Percentiles rank a stretch among this genome's conserved stretches.
Conservation (phyloP, 2,113 vertebrate genomes). For the Petrocephalus microphthalmus region DNA sequence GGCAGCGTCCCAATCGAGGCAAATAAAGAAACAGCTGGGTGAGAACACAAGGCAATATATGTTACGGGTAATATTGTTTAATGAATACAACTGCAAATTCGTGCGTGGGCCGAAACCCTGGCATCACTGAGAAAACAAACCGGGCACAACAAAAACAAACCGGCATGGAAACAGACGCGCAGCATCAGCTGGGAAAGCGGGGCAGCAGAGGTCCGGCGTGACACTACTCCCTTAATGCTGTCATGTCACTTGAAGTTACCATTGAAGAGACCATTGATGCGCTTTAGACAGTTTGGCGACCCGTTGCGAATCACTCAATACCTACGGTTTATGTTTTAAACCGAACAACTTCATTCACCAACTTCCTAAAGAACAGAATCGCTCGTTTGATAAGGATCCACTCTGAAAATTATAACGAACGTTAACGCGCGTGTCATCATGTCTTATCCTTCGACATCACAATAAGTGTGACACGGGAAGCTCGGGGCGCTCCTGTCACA, state of each 20-base stretch:
- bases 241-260: neutral
- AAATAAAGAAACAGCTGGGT: neutral
- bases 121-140: neutral
- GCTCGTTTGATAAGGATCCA: neutral
- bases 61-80: neutral
- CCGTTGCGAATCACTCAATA: neutral
- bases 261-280: neutral
- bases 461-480: neutral
- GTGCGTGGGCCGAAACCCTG: neutral
- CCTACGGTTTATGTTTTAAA: neutral
- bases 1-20: neutral
- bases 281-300: neutral
- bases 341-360: neutral
- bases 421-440: neutral
- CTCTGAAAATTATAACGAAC: neutral
- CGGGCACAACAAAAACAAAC: neutral
- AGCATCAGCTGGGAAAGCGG: neutral
- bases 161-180: neutral
- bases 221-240: neutral
- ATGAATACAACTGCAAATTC: neutral
- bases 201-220: neutral
- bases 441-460: neutral
- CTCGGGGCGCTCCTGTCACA: neutral
- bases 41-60: neutral
- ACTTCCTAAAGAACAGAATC: neutral